Evolutionary conservation across 2,888 invertebrate species (phyloP).

Genomic region (Lordiphosa andalusiaca): DNA sequence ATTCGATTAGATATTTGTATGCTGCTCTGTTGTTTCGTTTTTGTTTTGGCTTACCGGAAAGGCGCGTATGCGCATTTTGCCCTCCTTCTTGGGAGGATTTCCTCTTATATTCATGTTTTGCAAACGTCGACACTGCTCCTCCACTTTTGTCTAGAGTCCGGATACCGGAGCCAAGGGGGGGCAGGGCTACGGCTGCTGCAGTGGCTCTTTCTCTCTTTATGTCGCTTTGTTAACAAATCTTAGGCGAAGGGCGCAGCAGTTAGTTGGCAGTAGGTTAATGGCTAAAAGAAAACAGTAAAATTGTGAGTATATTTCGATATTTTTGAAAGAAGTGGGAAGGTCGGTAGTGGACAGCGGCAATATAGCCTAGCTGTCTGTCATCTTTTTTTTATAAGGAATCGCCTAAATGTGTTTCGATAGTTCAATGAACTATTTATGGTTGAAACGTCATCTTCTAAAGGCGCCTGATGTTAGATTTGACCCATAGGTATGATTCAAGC

Average conservation of each 20-base stretch:
- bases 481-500: no score
- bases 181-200: constrained; percentile 24
- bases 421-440: no score
- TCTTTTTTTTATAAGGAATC: no score
- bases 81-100: constrained; percentile 91
- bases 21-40: neutral
- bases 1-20: neutral
- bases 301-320: no score
- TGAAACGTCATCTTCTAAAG: no score
- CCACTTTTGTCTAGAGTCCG: constrained; percentile 66
- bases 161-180: constrained; percentile 30
- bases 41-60: constrained; percentile 91
- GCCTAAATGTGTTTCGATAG: no score
- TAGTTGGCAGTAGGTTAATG: no score
- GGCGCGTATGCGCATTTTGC: constrained; percentile 98
- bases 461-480: no score
- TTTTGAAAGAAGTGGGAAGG: no score
- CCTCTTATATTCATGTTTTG: constrained; percentile 79
- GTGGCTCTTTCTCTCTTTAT: constrained; percentile 5
- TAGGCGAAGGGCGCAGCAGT: neutral
- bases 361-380: no score
- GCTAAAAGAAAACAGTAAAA: no score
- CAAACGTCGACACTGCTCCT: constrained; percentile 76
- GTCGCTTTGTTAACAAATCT: neutral
- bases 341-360: no score